Base-by-base conservation (phyloP, 2,113 vertebrate species). In the Misgurnus anguillicaudatus region DNA sequence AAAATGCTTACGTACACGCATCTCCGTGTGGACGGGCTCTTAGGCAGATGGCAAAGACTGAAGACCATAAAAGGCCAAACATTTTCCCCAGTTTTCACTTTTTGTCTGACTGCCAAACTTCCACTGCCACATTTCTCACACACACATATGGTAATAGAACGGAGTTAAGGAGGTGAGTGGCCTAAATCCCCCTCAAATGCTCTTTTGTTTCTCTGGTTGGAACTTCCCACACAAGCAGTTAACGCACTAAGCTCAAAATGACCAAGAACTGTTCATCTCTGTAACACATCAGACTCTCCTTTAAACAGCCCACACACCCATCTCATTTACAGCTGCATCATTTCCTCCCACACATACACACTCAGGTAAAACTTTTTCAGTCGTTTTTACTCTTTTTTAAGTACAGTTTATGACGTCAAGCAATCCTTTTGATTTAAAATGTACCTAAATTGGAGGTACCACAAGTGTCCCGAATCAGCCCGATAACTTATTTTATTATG, bases 11-110 rank as follows among this genome's bases (percentile, higher is more conserved):
- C 24, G 3, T 31, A 31, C n/a, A n/a, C 24, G 24, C 24, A 31
- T 31, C 53, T 75, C 58, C 68, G 75, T 77, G 57, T 74, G 19
- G 31, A 57, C 45, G 14, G 17, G 19, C 61, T 24, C 47, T 21
- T 53, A 48, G 53, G 55, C 65, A 55, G 58, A 78, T 21, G 58
- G 55, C 55, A 47, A 73, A 67, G 55, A 39, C 60, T 19, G 10
- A 8, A 47, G 58, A 72, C 85, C 63, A 71, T 81, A 81, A 83
- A 86, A 80, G 80, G 85, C 61, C 68, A 86, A 80, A 82, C 19
- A 11, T 55, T n/a, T 84, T 78, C 63, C 64, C 9, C 53, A 24
- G 53, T 72, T 71, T 71, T 71, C 6, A 2, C 53, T 77, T 68
- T 68, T 13, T 72, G 57, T 63, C 64, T 55, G 36, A 17, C 11